A percentile compares a stretch with the other conserved stretches of the same genome.
These are phyloP conservation scores for Toxonevra muliebris DNA, from an alignment of 2,888 invertebrate species.

Conservation along the genomic window DNA sequence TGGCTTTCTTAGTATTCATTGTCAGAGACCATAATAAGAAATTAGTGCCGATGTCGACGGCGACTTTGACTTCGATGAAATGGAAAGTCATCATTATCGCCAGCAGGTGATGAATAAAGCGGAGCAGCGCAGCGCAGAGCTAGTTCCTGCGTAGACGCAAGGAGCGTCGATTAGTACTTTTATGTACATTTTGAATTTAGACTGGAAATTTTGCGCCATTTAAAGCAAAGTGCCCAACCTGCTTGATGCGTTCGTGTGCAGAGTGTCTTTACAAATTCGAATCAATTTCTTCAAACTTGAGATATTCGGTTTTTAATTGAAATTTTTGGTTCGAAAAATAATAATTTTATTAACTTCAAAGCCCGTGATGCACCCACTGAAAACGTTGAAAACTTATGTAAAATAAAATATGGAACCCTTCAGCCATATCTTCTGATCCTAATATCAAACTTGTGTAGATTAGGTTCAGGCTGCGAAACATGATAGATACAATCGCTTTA, in stretches of 20 bases:
- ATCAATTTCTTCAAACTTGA: slow-evolving; percentile 7
- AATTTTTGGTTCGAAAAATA: background rate
- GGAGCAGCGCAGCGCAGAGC: too few species aligned
- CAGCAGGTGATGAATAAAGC: slow-evolving; percentile 18
- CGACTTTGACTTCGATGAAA: slow-evolving; percentile 5
- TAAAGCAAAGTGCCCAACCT: slow-evolving; percentile 36
- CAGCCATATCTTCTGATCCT: too few species aligned
- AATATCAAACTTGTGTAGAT: too few species aligned
- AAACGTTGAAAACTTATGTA: too few species aligned
- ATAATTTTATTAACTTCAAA: too few species aligned
- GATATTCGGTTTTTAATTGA: background rate
- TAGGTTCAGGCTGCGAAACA: too few species aligned
- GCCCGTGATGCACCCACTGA: too few species aligned
- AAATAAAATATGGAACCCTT: too few species aligned
- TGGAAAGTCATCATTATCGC: slow-evolving; percentile 30
- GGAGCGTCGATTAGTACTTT: slow-evolving; percentile 21
- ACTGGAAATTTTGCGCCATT: slow-evolving; percentile 25
- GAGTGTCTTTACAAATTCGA: slow-evolving; percentile 19
- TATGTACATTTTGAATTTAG: slow-evolving; percentile 10
- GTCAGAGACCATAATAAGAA: slow-evolving; percentile 16
- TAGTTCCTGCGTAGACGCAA: background rate
- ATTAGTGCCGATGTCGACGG: background rate
- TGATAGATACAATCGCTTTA: too few species aligned
- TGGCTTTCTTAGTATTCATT: slow-evolving; percentile 22
- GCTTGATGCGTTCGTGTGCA: slow-evolving; percentile 33